Evolutionary conservation across 2,797 vertebrate genomes (phyloP), one percentile per base, ranked within the genome.

Genomic region (Enteromius treurensis): DNA sequence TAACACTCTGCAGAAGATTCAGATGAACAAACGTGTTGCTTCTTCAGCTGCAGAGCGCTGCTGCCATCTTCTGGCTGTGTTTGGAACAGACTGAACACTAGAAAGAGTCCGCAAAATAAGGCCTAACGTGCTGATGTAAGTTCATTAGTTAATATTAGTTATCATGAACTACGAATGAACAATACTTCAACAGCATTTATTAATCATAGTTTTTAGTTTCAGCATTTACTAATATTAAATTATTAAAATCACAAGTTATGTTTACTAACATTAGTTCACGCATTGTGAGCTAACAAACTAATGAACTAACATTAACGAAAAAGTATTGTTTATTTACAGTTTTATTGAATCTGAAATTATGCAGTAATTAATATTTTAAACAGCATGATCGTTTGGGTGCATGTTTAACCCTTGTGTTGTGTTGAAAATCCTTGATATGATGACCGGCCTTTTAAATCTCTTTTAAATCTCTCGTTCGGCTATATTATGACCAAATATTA

Each of bases 51-150:
- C 23, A 23, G 90, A 91, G 88, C 79, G 4, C 32, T 90, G 88
- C 91, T 92, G 89, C 91, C 92, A 86, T 77, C 92, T 29, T 64
- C 87, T 91, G 93, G 8, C 19, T 3, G 74, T 4, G 11, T 26
- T 21, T n/a, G 65, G 89, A 53, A 53, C 47, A 71, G 1, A 71
- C 1, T 32, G 69, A 19, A 1, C 17, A 6, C 17, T 6, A 6
- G 10, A 9, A 5, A 32, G 17, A 21, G 8, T 19, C 42, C 0
- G 23, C 0, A 15, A 26, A 23, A 45, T 2, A 14, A 23, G n/a
- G 8, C 17, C 17, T 0, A 10, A 21, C 11, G 29, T 10, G 1
- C 64, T 67, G 1, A 60, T 11, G n/a, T 58, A 23, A 4, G 34
- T 34, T 34, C 34, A 34, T 34, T 34, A 34, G 34, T 34, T 4